Conservation (phyloP, 2,888 invertebrate species). For the Noctua comes region DNA sequence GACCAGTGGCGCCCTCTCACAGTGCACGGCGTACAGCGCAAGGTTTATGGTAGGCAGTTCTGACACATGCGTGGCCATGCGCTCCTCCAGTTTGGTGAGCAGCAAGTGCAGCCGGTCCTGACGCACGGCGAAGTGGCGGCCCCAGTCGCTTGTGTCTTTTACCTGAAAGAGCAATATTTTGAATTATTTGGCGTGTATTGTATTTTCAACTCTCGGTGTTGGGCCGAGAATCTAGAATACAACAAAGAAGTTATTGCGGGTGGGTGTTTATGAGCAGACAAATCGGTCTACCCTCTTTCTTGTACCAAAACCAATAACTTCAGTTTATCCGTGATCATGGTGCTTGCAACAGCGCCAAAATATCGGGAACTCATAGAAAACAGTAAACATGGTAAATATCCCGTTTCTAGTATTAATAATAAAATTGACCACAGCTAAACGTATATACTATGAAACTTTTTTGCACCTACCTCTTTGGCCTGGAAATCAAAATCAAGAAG, state of each 20-base stretch:
- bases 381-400: too few relatives aligned
- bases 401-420: too few relatives aligned
- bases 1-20: constrained; percentile 93
- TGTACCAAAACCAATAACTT: too few relatives aligned
- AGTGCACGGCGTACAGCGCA: constrained; percentile 95
- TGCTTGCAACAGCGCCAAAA: too few relatives aligned
- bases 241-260: too few relatives aligned
- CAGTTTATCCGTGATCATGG: too few relatives aligned
- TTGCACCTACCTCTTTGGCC: constrained; percentile 90
- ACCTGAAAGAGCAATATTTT: constrained; percentile 65
- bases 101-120: constrained; percentile 94
- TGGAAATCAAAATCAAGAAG: constrained; percentile 94
- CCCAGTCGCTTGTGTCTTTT: constrained; percentile 74
- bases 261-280: too few relatives aligned
- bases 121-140: constrained; percentile 91
- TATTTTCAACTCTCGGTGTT: neutral
- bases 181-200: neutral
- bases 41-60: constrained; percentile 95
- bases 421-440: too few relatives aligned
- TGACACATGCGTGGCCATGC: constrained; percentile 95
- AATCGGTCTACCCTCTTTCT: too few relatives aligned
- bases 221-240: neutral
- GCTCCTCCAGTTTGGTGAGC: constrained; percentile 96
- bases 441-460: neutral
- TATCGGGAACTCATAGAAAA: too few relatives aligned